A percentile compares a stretch with the other conserved stretches of the same genome.
Evolutionary conservation across 2,797 vertebrate species (phyloP).

Genomic region (Odontamblyopus lacepedii): DNA sequence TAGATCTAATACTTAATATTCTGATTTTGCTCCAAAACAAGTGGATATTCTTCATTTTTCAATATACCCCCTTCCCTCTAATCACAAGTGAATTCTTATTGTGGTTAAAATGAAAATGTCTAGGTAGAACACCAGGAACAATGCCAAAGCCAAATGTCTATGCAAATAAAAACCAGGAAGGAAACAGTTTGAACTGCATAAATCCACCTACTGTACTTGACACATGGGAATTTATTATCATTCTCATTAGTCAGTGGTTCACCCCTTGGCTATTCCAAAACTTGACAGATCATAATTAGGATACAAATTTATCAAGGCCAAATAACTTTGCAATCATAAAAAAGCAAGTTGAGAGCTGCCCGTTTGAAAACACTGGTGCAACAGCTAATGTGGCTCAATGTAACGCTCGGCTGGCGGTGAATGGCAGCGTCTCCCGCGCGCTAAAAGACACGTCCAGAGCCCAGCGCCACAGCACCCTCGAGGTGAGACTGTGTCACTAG

Average conservation of each 20-base stretch:
- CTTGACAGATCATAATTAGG: slow-evolving; percentile 49
- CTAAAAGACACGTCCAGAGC: slow-evolving; percentile 70
- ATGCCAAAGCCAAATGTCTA: not conserved
- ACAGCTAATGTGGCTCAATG: slow-evolving; percentile 79
- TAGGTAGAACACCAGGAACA: not conserved
- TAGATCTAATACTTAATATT: too few species aligned
- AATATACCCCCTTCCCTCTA: not conserved
- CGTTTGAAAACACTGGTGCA: slow-evolving; percentile 71
- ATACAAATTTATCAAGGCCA: slow-evolving; percentile 47
- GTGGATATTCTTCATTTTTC: not conserved
- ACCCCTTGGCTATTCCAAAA: slow-evolving; percentile 45
- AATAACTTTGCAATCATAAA: slow-evolving; percentile 58
- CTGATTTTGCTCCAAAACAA: too few species aligned
- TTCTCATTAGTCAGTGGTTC: slow-evolving; percentile 18
- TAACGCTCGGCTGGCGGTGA: slow-evolving; percentile 75
- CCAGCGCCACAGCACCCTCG: slow-evolving; percentile 40
- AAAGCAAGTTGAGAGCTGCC: slow-evolving; percentile 81
- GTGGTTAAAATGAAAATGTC: too few species aligned
- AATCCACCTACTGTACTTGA: not conserved
- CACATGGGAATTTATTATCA: not conserved
- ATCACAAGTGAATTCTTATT: not conserved
- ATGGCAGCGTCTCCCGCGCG: slow-evolving; percentile 70
- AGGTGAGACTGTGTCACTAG: slow-evolving; percentile 74
- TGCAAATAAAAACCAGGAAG: not conserved
- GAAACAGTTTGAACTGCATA: not conserved